These are phyloP conservation scores for Enteromius thamalakanensis DNA, from an alignment of 2,797 vertebrate species.

Conservation along the genomic window DNA sequence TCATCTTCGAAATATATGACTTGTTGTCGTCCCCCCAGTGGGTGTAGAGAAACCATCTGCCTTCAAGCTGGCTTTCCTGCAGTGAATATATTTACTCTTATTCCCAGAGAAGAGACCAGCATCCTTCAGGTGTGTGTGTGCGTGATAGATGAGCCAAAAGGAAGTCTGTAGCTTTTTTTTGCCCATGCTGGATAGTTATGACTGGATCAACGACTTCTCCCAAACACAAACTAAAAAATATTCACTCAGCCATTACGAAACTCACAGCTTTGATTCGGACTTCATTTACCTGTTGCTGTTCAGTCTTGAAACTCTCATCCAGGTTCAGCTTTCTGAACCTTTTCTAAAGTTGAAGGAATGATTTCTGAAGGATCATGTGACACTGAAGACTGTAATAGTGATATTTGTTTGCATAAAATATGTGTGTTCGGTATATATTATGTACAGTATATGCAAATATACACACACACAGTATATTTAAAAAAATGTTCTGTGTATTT, in stretches of 20 bases:
- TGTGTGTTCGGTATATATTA: too few relatives aligned
- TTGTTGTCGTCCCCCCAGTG: slow-evolving; percentile 28
- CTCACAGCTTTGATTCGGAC: neutral
- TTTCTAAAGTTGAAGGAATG: neutral
- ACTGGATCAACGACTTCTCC: neutral
- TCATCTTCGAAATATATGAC: slow-evolving; percentile 34
- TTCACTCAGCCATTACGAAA: slow-evolving; percentile 1
- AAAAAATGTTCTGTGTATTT: too few relatives aligned
- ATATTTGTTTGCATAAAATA: too few relatives aligned
- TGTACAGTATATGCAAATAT: too few relatives aligned
- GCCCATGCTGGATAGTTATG: slow-evolving; percentile 8
- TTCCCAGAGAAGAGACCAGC: slow-evolving; percentile 17
- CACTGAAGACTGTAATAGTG: too few relatives aligned
- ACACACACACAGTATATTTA: too few relatives aligned
- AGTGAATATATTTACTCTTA: slow-evolving; percentile 37
- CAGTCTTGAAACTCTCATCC: slow-evolving; percentile 9
- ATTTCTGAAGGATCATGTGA: neutral
- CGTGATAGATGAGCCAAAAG: neutral
- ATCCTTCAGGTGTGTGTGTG: slow-evolving; percentile 10
- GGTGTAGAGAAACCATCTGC: slow-evolving; percentile 1
- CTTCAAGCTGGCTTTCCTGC: slow-evolving; percentile 21
- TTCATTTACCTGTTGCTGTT: slow-evolving; percentile 40
- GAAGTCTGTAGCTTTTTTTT: slow-evolving; percentile 14
- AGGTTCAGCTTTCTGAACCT: neutral
- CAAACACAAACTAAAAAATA: neutral